phyloP scores from a whole-genome alignment of 2,888 invertebrate species.

The Drosophila meridionalis region DNA sequence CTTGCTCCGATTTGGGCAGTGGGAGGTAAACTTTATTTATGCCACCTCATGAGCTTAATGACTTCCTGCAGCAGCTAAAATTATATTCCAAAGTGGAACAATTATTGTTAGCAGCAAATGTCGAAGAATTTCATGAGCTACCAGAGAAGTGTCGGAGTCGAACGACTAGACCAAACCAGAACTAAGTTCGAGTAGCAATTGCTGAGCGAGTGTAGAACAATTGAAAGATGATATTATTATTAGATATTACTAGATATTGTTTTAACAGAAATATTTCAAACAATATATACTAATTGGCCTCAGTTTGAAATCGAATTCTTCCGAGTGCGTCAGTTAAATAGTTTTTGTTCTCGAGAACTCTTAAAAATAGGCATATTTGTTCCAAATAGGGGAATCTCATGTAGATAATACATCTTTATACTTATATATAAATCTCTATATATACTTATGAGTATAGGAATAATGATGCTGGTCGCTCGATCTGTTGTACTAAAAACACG shows the following conservation, averaged over 20 bases:
- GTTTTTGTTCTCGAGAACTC: too few species aligned
- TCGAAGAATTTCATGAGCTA: neutral
- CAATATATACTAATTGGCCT: neutral
- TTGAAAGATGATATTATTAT: neutral
- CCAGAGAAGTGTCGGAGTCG: neutral
- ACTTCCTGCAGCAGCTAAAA: slow-evolving; percentile 68
- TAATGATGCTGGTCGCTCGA: slow-evolving; percentile 22
- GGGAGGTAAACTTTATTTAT: slow-evolving; percentile 72
- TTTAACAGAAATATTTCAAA: neutral
- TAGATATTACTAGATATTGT: too few species aligned
- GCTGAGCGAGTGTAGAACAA: neutral
- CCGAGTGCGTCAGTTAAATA: neutral
- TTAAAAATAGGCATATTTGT: neutral
- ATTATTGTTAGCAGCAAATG: slow-evolving; percentile 53
- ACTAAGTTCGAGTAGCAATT: neutral
- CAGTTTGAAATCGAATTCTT: too few species aligned
- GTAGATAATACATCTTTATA: neutral
- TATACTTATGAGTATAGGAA: neutral
- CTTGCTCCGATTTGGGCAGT: slow-evolving; percentile 9
- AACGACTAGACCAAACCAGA: neutral
- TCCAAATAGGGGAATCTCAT: slow-evolving; percentile 1
- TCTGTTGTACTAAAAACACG: slow-evolving; percentile 30
- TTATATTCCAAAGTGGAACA: slow-evolving; percentile 49
- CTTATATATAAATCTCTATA: neutral
- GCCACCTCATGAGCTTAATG: slow-evolving; percentile 74